Percentiles rank a stretch among this genome's conserved stretches.
Conservation (phyloP, 2,113 vertebrate genomes). For the Aplodontia rufa region DNA sequence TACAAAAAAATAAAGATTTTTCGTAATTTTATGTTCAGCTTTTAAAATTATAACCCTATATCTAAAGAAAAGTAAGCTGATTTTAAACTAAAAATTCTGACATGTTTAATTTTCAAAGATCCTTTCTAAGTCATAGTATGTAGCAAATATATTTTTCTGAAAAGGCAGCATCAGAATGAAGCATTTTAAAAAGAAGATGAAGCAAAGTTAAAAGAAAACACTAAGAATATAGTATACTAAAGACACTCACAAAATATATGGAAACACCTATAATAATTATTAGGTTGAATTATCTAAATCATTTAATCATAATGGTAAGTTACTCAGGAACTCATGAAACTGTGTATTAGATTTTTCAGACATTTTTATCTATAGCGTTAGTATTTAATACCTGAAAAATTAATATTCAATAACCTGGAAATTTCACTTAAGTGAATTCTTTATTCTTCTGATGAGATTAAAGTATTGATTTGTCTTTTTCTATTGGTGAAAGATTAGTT, state of each 20-base stretch:
- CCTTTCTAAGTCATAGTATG: not conserved
- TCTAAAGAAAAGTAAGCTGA: not conserved
- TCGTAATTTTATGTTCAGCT: not conserved
- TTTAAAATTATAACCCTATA: not conserved
- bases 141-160: not conserved
- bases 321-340: not conserved
- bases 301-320: not conserved
- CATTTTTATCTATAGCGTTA: not conserved
- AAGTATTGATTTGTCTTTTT: not conserved
- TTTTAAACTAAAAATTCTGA: not conserved
- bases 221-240: not conserved
- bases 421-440: not conserved
- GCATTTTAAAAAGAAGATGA: not conserved
- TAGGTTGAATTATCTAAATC: not conserved
- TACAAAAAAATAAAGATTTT: no score
- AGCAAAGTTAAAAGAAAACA: not conserved
- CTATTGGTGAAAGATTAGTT: not conserved
- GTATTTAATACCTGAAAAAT: not conserved
- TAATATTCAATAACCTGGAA: not conserved
- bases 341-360: not conserved
- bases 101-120: not conserved
- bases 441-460: not conserved
- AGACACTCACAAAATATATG: not conserved
- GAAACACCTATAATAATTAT: not conserved
- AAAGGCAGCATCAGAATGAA: not conserved